Evolutionary conservation across 2,888 invertebrate species (phyloP).

Genomic region (Papilio demoleus): DNA sequence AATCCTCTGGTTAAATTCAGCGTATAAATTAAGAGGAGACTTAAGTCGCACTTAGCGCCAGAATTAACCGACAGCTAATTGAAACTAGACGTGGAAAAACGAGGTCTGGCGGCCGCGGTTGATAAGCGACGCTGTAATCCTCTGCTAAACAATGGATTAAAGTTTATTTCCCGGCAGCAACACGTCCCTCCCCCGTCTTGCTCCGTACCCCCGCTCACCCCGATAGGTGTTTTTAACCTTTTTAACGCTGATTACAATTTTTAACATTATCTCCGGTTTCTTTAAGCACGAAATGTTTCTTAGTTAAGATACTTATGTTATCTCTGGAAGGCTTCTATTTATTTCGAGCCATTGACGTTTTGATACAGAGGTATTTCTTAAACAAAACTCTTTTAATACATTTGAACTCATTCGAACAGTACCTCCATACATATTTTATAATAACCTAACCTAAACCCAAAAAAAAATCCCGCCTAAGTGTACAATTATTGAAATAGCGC

Average conservation of each 20-base stretch:
- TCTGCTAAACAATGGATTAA: conserved; percentile 71
- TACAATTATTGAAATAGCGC: no score
- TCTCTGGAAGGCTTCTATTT: conserved; percentile 37
- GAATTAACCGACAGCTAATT: conserved; percentile 79
- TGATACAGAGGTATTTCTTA: not conserved
- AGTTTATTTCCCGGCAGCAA: conserved; percentile 54
- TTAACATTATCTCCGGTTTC: conserved; percentile 67
- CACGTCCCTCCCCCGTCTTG: conserved; percentile 43
- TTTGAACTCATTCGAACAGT: no score
- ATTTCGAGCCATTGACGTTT: conserved; percentile 38
- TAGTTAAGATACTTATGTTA: conserved; percentile 53
- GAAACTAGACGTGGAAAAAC: conserved; percentile 75
- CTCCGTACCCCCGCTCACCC: conserved; percentile 49
- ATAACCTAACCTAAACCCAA: no score
- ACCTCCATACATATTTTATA: no score
- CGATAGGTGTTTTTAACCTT: conserved; percentile 67
- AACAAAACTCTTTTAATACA: not conserved
- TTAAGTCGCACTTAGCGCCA: conserved; percentile 75
- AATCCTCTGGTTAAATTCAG: conserved; percentile 76
- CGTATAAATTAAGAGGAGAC: conserved; percentile 76
- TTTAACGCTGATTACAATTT: conserved; percentile 71
- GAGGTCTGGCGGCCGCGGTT: conserved; percentile 55
- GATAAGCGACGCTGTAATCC: conserved; percentile 70
- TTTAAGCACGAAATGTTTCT: conserved; percentile 62
- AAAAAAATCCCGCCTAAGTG: no score